Percentiles rank a stretch among this genome's conserved stretches.
Conservation (phyloP, 2,888 invertebrate species). For the Marronus borbonicus region DNA sequence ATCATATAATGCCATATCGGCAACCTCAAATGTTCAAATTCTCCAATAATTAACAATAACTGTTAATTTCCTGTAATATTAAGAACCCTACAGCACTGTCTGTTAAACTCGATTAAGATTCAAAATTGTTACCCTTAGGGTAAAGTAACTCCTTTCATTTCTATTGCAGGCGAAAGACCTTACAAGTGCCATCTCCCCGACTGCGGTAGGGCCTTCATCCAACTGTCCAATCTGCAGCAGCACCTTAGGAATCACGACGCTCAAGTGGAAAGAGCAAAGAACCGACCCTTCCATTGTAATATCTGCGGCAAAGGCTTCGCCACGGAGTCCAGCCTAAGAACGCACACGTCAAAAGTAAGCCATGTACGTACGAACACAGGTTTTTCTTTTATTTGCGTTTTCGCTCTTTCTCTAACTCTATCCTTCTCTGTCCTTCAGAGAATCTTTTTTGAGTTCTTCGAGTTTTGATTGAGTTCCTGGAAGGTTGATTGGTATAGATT, state of each 20-base stretch:
- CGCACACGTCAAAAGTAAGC: constrained; percentile 97
- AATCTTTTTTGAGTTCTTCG: background rate
- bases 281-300: constrained; percentile 95
- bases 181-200: constrained; percentile 97
- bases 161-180: constrained; percentile 88
- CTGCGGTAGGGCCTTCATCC: constrained; percentile 96
- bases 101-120: too few species aligned
- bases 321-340: constrained; percentile 94
- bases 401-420: too few species aligned
- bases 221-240: constrained; percentile 96
- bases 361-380: constrained; percentile 73
- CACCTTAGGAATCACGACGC: constrained; percentile 97
- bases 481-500: too few species aligned
- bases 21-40: too few species aligned
- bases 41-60: too few species aligned
- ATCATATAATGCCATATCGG: too few species aligned
- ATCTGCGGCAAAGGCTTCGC: constrained; percentile 98
- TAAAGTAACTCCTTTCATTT: background rate
- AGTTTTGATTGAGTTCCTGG: constrained; percentile 1
- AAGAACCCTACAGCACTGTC: too few species aligned
- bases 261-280: constrained; percentile 94
- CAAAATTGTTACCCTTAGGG: too few species aligned
- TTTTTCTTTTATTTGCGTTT: constrained; percentile 58
- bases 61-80: too few species aligned
- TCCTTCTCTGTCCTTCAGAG: background rate